phyloP scores from a whole-genome alignment of 2,888 invertebrate genomes.

The Mellilla xanthometata region DNA sequence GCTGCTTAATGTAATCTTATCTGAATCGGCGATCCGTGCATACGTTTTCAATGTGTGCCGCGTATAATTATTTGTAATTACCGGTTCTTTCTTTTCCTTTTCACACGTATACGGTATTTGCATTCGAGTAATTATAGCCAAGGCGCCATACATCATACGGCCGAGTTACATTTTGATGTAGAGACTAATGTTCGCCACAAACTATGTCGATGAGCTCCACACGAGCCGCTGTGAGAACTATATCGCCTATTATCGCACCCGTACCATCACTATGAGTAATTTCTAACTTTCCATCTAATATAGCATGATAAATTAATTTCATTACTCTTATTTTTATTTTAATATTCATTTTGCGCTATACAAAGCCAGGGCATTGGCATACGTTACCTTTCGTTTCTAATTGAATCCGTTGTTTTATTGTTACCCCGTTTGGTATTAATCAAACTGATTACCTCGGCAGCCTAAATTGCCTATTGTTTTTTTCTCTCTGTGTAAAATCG shows the following conservation, averaged over 20 bases:
- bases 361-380: conserved; percentile 97
- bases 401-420: conserved; percentile 79
- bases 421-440: conserved; percentile 78
- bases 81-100: conserved; percentile 77
- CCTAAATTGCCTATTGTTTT: conserved; percentile 81
- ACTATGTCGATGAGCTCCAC: conserved; percentile 68
- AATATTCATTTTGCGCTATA: conserved; percentile 80
- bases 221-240: conserved; percentile 73
- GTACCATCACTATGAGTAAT: conserved; percentile 70
- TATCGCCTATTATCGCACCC: conserved; percentile 63
- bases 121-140: conserved; percentile 76
- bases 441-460: conserved; percentile 79
- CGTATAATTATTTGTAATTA: conserved; percentile 79
- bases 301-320: conserved; percentile 80
- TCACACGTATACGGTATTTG: conserved; percentile 80
- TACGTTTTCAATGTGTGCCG: conserved; percentile 74
- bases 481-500: conserved; percentile 66
- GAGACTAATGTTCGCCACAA: conserved; percentile 67
- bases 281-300: conserved; percentile 78
- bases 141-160: conserved; percentile 72
- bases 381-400: conserved; percentile 79
- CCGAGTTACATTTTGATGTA: conserved; percentile 73
- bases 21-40: conserved; percentile 73
- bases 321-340: conserved; percentile 73
- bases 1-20: conserved; percentile 78